These are phyloP conservation scores for Erythrolamprus reginae DNA, from an alignment of 2,113 vertebrate genomes.

Conservation along the genomic window DNA sequence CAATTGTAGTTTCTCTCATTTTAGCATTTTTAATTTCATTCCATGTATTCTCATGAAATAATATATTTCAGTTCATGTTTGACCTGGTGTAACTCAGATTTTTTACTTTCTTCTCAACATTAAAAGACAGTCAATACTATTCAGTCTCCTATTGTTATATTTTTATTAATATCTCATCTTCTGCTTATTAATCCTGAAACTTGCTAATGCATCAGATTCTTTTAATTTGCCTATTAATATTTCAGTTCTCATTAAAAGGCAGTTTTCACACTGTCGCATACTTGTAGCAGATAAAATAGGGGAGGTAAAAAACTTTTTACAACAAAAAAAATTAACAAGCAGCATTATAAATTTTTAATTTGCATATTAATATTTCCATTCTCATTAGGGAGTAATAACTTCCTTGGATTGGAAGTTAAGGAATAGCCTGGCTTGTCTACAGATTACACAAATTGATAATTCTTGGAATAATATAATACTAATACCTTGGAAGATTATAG, in stretches of 20 bases:
- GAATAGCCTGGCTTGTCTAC: not conserved
- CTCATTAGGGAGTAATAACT: not conserved
- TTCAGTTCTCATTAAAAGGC: not conserved
- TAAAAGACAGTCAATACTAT: not conserved
- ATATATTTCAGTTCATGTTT: not conserved
- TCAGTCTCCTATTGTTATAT: not conserved
- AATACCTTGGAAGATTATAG: not conserved
- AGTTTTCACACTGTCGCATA: not conserved
- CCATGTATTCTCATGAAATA: not conserved
- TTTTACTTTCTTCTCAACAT: not conserved
- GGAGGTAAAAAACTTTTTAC: not conserved
- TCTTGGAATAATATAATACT: not conserved
- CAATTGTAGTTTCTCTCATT: not conserved
- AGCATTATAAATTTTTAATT: not conserved
- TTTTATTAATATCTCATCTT: not conserved
- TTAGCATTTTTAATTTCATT: not conserved
- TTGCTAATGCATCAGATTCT: not conserved
- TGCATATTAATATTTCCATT: not conserved
- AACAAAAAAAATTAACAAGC: not conserved
- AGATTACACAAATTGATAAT: not conserved
- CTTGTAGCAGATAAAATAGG: not conserved
- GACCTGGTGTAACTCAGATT: not conserved
- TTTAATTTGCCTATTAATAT: not conserved
- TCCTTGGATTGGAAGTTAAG: not conserved
- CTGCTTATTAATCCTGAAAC: not conserved